A percentile compares a stretch with the other conserved stretches of the same genome.
Conservation (phyloP, 2,888 invertebrate genomes). For the Apamea anceps region DNA sequence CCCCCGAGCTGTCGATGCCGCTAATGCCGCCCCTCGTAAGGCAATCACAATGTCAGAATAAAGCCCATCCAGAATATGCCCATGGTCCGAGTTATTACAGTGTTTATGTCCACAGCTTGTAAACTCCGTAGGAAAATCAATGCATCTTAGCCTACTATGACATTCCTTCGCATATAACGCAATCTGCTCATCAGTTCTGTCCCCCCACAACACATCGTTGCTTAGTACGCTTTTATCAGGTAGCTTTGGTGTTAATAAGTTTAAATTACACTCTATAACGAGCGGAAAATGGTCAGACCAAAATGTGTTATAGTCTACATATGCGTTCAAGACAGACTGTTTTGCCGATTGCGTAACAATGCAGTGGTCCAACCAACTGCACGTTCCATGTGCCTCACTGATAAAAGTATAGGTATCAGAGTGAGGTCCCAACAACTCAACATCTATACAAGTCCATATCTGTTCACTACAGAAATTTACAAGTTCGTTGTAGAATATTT, state of each 20-base stretch:
- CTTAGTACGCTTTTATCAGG: neutral
- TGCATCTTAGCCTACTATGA: neutral
- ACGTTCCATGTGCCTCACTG: no score
- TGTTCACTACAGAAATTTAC: constrained; percentile 16
- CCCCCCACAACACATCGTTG: neutral
- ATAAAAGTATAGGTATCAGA: no score
- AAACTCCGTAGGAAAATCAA: neutral
- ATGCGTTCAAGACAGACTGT: no score
- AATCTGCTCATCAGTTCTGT: neutral
- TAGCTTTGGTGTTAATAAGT: constrained; percentile 1
- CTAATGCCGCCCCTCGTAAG: no score
- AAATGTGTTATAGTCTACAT: no score
- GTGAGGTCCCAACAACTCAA: constrained; percentile 12
- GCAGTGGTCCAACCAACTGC: neutral
- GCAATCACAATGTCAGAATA: neutral
- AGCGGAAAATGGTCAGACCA: no score
- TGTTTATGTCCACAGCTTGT: neutral
- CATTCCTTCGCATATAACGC: neutral
- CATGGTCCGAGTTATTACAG: neutral
- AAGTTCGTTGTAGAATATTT: constrained; percentile 24
- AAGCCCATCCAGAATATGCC: neutral
- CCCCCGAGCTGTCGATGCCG: no score
- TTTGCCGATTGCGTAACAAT: neutral
- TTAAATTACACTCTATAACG: neutral
- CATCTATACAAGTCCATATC: constrained; percentile 22